Evolutionary conservation across 92 coral and sea anemone genomes (phyloP), one percentile per base, ranked within the genome.

Genomic region (Plumapathes pennacea): DNA sequence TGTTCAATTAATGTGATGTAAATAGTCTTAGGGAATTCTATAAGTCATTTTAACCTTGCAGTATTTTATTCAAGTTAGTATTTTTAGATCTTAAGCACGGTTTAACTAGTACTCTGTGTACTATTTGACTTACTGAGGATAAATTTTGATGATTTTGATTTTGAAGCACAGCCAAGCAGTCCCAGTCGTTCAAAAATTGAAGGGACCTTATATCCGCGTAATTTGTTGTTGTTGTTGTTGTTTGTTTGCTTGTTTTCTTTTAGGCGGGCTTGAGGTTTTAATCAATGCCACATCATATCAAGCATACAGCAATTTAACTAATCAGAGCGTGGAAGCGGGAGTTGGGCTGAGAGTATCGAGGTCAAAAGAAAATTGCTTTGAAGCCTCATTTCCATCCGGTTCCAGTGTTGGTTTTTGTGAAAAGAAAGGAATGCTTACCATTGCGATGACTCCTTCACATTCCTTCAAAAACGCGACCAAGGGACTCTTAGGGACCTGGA

Each of bases 401-500:
- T 48, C 67, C 41, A 54, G 74, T 0, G 69, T 71, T 30, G 18
- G 50, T 17, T 71, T 71, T 40, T 50, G 80, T 5, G 69, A 65
- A 33, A 66, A 42, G 7, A 79, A 71, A 17, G 51, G 24, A 14
- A 79, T 79, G 85, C 26, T 70, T 25, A 44, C 69, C 23, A 43
- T 72, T 5, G 52, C 51, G 29, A 63, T 69, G 46, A 48, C 85
- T 20, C 41, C 54, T 8, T 62, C 62, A 14, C 25, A 77, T 0
- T 60, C 48, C 20, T 83, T 63, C 41, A 64, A 33, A 43, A 83
- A 77, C 57, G 32, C 38, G 9, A 69, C 90, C 9, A 66, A 71
- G 48, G 90, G 90, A 9, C 60, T 84, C 26, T 36, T 58, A 25
- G 90, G 90, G 33, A 64, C 76, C 10, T 82, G 89, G 89, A 82